Conservation (phyloP, 2,113 vertebrate species). For the Oophaga pumilio region DNA sequence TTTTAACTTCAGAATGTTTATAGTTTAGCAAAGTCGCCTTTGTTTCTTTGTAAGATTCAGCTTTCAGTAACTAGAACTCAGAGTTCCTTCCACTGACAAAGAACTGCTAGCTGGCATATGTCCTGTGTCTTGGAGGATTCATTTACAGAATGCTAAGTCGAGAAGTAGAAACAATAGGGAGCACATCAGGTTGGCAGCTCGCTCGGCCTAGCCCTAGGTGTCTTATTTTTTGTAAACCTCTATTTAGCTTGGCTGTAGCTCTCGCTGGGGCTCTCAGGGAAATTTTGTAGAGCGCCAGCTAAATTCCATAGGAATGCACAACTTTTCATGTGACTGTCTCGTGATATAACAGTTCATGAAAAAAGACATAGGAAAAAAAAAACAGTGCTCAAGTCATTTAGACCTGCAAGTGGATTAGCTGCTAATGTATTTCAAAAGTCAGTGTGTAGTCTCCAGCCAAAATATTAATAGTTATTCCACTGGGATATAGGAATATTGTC, state of each 20-base stretch:
- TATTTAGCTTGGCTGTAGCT: background rate
- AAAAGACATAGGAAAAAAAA: background rate
- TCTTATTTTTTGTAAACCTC: background rate
- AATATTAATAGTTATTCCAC: background rate
- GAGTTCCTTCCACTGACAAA: constrained; percentile 3
- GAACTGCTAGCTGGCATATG: background rate
- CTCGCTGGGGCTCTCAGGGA: background rate
- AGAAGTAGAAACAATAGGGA: constrained; percentile 4
- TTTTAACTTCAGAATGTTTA: background rate
- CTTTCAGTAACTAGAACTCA: constrained; percentile 16
- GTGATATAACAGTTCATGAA: background rate
- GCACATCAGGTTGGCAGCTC: background rate
- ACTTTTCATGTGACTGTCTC: constrained; percentile 7
- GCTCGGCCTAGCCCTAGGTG: background rate
- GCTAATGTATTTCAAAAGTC: background rate
- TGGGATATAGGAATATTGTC: background rate
- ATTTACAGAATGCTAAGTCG: constrained; percentile 11
- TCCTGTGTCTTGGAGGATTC: constrained; percentile 11
- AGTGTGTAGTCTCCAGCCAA: background rate
- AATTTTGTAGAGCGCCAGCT: background rate
- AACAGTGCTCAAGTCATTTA: background rate
- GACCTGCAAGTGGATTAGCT: background rate
- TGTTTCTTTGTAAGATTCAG: background rate
- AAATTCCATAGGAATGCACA: background rate
- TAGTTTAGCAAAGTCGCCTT: background rate